Evolutionary conservation across 2,888 invertebrate genomes (phyloP).

Genomic region (Morpho deidamia): DNA sequence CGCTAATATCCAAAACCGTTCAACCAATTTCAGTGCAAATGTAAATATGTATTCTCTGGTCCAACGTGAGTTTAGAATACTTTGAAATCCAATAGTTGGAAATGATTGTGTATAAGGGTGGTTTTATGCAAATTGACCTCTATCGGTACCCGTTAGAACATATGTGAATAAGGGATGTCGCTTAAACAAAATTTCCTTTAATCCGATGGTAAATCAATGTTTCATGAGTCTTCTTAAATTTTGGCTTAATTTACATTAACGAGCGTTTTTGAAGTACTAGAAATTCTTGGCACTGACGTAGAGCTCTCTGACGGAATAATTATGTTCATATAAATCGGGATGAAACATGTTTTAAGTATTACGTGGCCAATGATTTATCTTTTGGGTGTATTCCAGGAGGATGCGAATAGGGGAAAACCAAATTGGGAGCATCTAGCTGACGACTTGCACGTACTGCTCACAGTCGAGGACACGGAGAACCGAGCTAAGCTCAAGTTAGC

Average conservation of each 20-base stretch:
- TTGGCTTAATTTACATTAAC: slow-evolving; percentile 13
- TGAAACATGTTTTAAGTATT: slow-evolving; percentile 23
- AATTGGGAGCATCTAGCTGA: slow-evolving; percentile 99
- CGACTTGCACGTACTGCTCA: slow-evolving; percentile 98
- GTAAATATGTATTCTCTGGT: too few relatives aligned
- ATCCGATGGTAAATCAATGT: neutral
- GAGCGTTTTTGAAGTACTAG: slow-evolving; percentile 17
- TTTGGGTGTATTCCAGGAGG: slow-evolving; percentile 85
- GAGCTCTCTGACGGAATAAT: slow-evolving; percentile 23
- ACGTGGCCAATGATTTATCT: slow-evolving; percentile 27
- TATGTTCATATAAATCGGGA: slow-evolving; percentile 26
- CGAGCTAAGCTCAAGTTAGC: slow-evolving; percentile 96
- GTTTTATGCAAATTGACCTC: too few relatives aligned
- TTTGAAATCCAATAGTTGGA: too few relatives aligned
- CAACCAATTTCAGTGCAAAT: too few relatives aligned
- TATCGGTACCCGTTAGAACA: too few relatives aligned
- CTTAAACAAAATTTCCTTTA: too few relatives aligned
- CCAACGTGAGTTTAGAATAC: too few relatives aligned
- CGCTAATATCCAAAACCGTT: too few relatives aligned
- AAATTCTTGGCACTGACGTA: slow-evolving; percentile 28
- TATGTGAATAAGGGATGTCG: too few relatives aligned
- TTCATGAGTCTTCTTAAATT: slow-evolving; percentile 2
- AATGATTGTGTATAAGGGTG: too few relatives aligned
- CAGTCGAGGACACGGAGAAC: slow-evolving; percentile 99
- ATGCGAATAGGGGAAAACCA: slow-evolving; percentile 98